Evolutionary conservation across 2,113 vertebrate species (phyloP), one percentile per base, ranked within the genome.

Genomic region (Cephalopholis sonnerati): DNA sequence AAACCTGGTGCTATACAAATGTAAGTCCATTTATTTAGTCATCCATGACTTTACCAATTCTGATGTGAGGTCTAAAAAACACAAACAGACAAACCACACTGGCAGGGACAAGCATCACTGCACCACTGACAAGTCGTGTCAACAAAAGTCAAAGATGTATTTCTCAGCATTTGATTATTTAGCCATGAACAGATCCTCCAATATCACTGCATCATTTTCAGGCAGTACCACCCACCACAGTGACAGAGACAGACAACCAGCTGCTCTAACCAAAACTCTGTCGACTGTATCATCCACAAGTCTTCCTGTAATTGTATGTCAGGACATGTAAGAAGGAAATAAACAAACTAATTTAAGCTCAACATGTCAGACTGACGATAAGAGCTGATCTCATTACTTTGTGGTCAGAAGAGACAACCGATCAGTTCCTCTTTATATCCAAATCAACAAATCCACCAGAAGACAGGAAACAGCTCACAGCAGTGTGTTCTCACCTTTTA

Each of bases 401-500:
- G 53, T 53, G 44, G 48, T 57, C 25, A 5, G 18, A 27, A 27
- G 46, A 53, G 22, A 32, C 7, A 11, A 59, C 75, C 11, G 18
- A 62, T 48, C 24, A 6, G 58, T 24, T 69, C 22, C 55, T 79
- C 54, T 59, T 59, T 9, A 18, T 22, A 71, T 18, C 46, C 29
- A 82, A 27, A 39, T 32, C 13, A 54, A 54, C 58, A 59, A 7
- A 57, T 44, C 16, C 25, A 13, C 12, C 72, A 61, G n/a, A 59
- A 22, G 29, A 74, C 53, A 39, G 25, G 7, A 51, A 36, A 55
- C 16, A 64, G 0, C 0, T 20, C 36, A 16, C 18, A 54, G 57
- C 4, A n/a, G 24, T 0, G 55, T 7, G 15, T 17, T 64, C 96
- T 94, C 94, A 99, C 98, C 98, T 97, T 97, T 97, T 87, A 99